Evolutionary conservation across 2,113 vertebrate genomes (phyloP).

Genomic region (Heliornis fulica): DNA sequence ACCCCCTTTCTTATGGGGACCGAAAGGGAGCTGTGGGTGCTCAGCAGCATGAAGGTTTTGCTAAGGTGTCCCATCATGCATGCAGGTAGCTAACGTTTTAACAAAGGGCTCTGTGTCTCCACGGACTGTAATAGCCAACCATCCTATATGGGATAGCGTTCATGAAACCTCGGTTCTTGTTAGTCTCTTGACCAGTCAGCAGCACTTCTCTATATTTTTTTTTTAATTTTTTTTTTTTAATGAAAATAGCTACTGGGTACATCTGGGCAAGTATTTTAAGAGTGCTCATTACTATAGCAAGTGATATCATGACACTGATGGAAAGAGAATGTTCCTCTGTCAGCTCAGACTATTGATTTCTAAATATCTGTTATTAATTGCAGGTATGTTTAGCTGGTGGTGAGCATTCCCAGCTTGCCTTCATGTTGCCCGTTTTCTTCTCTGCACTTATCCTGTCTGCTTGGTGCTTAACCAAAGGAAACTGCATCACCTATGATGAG

Average conservation of each 20-base stretch:
- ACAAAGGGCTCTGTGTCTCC: not conserved
- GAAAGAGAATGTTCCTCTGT: not conserved
- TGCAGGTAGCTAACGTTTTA: not conserved
- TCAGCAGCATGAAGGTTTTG: not conserved
- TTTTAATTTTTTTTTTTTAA: not conserved
- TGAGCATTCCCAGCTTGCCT: not conserved
- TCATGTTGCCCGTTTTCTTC: conserved; percentile 71
- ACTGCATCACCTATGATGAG: conserved; percentile 65
- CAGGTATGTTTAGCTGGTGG: conserved; percentile 14
- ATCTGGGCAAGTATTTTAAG: not conserved
- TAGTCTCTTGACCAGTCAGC: not conserved
- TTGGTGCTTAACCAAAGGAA: conserved; percentile 61
- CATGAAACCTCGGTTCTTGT: not conserved
- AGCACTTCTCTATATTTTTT: not conserved
- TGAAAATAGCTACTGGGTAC: not conserved
- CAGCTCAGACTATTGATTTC: not conserved
- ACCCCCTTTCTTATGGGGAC: not conserved
- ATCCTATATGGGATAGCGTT: not conserved
- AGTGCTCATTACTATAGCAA: not conserved
- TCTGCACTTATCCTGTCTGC: conserved; percentile 66
- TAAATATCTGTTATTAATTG: not conserved
- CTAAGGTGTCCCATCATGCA: too few relatives aligned
- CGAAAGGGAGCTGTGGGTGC: not conserved
- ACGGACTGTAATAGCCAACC: fast-evolving
- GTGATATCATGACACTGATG: not conserved